Evolutionary conservation across 2,888 invertebrate genomes (phyloP), one percentile per base, ranked within the genome.

Genomic region (Ichneumoninae sp.): DNA sequence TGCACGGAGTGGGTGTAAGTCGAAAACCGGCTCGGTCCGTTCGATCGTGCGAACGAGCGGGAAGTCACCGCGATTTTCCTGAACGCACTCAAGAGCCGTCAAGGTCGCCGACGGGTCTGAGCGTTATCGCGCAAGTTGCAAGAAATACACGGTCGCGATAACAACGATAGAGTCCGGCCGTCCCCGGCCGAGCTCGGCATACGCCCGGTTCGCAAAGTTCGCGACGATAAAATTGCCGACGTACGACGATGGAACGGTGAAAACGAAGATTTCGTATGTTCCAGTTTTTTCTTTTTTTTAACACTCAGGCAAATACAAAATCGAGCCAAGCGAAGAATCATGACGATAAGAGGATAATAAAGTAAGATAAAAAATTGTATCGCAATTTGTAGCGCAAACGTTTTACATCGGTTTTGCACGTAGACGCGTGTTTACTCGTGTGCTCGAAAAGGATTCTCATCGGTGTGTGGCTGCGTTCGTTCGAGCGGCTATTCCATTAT

Each of bases 401-500:
- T 74, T 81, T 63, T 74, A 73, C 40, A 69, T 54, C 22, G 63
- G 60, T 13, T 47, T 16, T 19, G 44, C 19, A 26, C 19, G 76
- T 76, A 65, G 73, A 40, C 54, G 10, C 65, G 36, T 66, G 57
- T 81, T 57, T 54, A 75, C 22, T 22, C 63, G 71, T 68, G 71
- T 44, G 81, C 44, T 75, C 36, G 50, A 60, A 36, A 57, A 79
- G 75, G 75, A 68, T 79, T 81, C 65, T 73, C 63, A 83, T 80
- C 63, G 82, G 16, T 63, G 40, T 66, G 75, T 70, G 57, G 78
- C 50, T 63, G 63, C 16, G 79, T 82, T 82, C 54, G 79, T 75
- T 85, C 71, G 76, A 82, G 68, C 85, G 76, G 79, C 85, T 82
- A 76, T 82, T 85, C 85, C 85, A 82, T 85, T 85, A 85, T 85